Evolutionary conservation across 1,140 invertebrate genomes (phyloP).

Genomic region (Lepidurus couesii): DNA sequence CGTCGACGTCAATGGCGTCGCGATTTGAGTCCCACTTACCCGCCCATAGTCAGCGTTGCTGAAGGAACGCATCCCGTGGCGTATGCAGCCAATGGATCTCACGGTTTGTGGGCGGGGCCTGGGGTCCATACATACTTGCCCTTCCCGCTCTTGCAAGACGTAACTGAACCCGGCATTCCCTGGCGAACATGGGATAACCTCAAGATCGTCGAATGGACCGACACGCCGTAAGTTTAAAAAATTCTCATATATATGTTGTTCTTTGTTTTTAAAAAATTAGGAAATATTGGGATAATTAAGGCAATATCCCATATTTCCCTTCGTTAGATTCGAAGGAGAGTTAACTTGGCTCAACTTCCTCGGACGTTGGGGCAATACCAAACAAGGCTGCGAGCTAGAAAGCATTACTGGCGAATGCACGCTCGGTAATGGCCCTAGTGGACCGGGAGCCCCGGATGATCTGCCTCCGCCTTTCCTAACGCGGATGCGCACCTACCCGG

Average conservation of each 20-base stretch:
- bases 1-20: conserved; percentile 25
- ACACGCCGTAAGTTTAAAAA: conserved; percentile 23
- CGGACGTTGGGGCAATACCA: conserved; percentile 32
- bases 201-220: conserved; percentile 32
- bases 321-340: conserved; percentile 23
- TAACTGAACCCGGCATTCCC: conserved; percentile 34
- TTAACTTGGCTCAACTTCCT: conserved; percentile 33
- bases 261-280: conserved; percentile 16
- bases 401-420: conserved; percentile 31
- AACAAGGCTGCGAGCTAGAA: conserved; percentile 32
- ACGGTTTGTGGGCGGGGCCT: conserved; percentile 36
- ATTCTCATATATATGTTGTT: background rate
- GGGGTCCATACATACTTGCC: conserved; percentile 37
- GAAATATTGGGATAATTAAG: background rate
- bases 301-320: too few relatives aligned
- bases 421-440: conserved; percentile 26
- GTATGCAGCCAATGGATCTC: conserved; percentile 38
- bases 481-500: background rate
- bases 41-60: conserved; percentile 34
- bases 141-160: conserved; percentile 37
- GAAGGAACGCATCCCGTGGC: conserved; percentile 36
- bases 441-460: conserved; percentile 30
- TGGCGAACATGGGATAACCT: conserved; percentile 39
- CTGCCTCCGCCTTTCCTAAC: conserved; percentile 27
- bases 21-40: conserved; percentile 34